These are phyloP conservation scores for Steromphala cineraria DNA, from an alignment of 2,888 invertebrate species.

Conservation along the genomic window DNA sequence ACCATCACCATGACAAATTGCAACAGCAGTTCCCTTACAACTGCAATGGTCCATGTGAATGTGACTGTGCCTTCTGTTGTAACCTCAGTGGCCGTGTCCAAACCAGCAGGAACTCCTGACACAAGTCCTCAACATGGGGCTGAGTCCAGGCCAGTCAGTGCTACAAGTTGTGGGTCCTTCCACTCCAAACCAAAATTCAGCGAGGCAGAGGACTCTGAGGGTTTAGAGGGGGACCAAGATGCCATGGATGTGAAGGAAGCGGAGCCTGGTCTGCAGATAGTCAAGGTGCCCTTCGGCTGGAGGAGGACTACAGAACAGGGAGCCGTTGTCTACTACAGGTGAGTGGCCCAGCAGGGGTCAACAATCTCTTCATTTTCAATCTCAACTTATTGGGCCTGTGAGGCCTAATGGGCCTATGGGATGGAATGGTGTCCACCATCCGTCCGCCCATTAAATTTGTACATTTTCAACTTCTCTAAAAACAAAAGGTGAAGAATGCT, in stretches of 20 bases:
- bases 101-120: neutral
- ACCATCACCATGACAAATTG: conserved; percentile 45
- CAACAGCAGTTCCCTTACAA: conserved; percentile 30
- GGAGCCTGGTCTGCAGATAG: conserved; percentile 37
- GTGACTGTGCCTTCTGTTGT: conserved; percentile 29
- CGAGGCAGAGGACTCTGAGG: neutral
- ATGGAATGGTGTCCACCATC: no score
- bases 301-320: conserved; percentile 84
- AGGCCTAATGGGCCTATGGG: no score
- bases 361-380: no score
- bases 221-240: neutral
- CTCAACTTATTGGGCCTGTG: no score
- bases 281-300: conserved; percentile 86
- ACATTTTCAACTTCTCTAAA: no score
- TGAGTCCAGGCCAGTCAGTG: neutral
- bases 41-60: conserved; percentile 33
- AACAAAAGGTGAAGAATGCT: no score
- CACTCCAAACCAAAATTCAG: neutral
- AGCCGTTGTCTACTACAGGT: conserved; percentile 87
- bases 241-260: neutral
- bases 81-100: neutral
- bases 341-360: no score
- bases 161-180: neutral
- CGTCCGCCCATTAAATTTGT: no score
- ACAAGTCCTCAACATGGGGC: neutral